Conservation (phyloP, 2,113 vertebrate species). For the Nansenia antarctica region DNA sequence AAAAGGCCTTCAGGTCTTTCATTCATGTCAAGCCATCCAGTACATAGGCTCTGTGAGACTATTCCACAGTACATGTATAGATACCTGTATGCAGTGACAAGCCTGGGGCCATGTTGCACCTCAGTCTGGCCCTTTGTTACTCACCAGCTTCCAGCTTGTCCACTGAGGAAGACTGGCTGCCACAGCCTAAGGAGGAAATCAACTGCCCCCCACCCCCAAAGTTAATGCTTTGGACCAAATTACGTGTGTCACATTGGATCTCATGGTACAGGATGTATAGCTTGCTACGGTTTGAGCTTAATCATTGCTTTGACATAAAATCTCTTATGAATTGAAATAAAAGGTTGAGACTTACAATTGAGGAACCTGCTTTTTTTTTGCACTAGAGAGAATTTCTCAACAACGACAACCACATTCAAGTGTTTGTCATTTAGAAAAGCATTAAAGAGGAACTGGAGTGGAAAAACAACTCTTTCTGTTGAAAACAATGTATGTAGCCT, state of each 20-base stretch:
- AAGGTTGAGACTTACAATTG: no score
- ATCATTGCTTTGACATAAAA: constrained; percentile 19
- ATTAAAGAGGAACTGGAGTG: no score
- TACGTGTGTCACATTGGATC: constrained; percentile 45
- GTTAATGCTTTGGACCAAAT: constrained; percentile 35
- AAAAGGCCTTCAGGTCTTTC: constrained; percentile 16
- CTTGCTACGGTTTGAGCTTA: constrained; percentile 20
- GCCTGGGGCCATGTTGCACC: constrained; percentile 37
- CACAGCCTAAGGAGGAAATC: constrained; percentile 20
- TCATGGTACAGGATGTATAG: constrained; percentile 26
- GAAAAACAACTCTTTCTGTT: no score
- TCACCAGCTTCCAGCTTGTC: constrained; percentile 46
- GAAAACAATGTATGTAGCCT: no score
- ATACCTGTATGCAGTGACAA: constrained; percentile 20
- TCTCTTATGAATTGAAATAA: no score
- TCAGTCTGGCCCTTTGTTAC: constrained; percentile 40
- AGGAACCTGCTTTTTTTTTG: no score
- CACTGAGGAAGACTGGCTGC: constrained; percentile 9
- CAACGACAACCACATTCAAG: no score
- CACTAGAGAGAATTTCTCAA: no score
- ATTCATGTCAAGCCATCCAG: constrained; percentile 46
- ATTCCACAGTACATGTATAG: constrained; percentile 18
- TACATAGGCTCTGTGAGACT: constrained; percentile 14
- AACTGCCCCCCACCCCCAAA: neutral
- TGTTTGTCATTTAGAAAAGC: no score